Percentiles rank a stretch among this genome's conserved stretches.
Evolutionary conservation across 2,113 vertebrate species (phyloP).

Genomic region (Gadus macrocephalus): DNA sequence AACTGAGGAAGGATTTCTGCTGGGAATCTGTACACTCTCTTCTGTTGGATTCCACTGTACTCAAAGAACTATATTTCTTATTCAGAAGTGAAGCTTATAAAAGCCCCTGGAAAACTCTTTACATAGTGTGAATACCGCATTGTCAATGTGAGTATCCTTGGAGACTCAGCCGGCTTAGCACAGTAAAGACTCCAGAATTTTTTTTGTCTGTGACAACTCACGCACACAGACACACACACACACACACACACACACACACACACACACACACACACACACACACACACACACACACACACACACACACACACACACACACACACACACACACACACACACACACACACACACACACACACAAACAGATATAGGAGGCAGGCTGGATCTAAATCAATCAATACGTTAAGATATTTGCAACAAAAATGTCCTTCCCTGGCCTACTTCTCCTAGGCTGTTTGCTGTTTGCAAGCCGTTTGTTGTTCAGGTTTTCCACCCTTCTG

Average conservation of each 20-base stretch:
- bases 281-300: neutral
- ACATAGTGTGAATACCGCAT: conserved; percentile 17
- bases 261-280: neutral
- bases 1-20: too few relatives aligned
- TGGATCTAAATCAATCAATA: conserved; percentile 27
- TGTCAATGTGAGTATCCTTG: conserved; percentile 39
- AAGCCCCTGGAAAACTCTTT: conserved; percentile 38
- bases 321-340: neutral
- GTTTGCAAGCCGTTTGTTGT: too few relatives aligned
- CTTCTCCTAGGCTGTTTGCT: too few relatives aligned
- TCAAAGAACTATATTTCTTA: conserved; percentile 10
- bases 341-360: neutral
- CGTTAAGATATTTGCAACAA: conserved; percentile 6
- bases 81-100: conserved; percentile 33
- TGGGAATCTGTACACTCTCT: too few relatives aligned
- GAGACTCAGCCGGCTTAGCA: conserved; percentile 19
- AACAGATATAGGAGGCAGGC: neutral
- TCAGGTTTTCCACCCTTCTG: too few relatives aligned
- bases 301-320: neutral
- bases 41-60: too few relatives aligned
- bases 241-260: conserved; percentile 5
- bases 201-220: neutral
- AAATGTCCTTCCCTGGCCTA: too few relatives aligned
- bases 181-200: conserved; percentile 33
- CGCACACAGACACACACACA: neutral